phyloP scores from a whole-genome alignment of 1,140 invertebrate species.

The Scaptomyza graminum region DNA sequence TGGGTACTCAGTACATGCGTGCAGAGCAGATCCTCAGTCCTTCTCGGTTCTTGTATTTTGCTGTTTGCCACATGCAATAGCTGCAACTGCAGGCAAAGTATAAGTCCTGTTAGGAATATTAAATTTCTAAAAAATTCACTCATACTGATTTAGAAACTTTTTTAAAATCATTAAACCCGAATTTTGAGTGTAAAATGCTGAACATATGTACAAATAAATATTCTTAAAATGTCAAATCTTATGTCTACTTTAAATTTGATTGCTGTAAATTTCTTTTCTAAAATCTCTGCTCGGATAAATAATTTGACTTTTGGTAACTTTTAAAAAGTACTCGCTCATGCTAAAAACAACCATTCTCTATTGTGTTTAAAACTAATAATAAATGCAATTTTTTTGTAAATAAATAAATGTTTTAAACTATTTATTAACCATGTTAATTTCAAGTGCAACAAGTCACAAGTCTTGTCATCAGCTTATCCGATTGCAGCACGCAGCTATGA shows the following conservation, averaged over 20 bases:
- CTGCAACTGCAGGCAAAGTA: conserved; percentile 9
- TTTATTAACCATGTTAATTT: conserved; percentile 19
- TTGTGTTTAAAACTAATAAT: too few species aligned
- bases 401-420: neutral
- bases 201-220: neutral
- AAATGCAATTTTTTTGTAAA: too few species aligned
- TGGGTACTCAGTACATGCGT: conserved; percentile 19
- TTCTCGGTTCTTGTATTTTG: neutral
- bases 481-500: conserved; percentile 1
- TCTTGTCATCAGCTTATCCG: conserved; percentile 19
- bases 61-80: neutral
- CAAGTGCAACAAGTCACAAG: neutral
- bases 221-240: too few species aligned
- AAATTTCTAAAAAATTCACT: neutral
- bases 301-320: too few species aligned
- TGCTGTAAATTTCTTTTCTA: too few species aligned
- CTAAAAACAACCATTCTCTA: too few species aligned
- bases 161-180: neutral
- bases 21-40: conserved; percentile 23
- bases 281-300: too few species aligned
- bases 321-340: too few species aligned
- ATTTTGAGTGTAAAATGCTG: neutral
- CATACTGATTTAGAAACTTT: neutral
- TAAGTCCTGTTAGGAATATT: neutral
- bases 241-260: too few species aligned